phyloP scores from a whole-genome alignment of 2,888 invertebrate genomes.

The Agrochola litura region DNA sequence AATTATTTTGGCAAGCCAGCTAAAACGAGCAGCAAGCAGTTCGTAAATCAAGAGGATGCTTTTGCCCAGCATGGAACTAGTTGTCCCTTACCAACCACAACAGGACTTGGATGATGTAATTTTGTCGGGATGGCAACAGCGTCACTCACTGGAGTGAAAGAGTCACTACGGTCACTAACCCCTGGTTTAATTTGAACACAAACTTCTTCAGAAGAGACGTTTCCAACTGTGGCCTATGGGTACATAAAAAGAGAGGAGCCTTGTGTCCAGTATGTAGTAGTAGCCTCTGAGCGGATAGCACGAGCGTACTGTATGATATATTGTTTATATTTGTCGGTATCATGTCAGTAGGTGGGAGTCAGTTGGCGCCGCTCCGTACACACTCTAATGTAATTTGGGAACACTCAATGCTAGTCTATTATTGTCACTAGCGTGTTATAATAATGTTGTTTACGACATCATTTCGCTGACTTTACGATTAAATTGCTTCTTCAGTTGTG shows the following conservation, averaged over 20 bases:
- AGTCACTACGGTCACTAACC: constrained; percentile 45
- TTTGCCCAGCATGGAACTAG: background rate
- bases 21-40: background rate
- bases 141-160: constrained; percentile 53
- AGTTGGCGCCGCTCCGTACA: constrained; percentile 70
- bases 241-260: constrained; percentile 1
- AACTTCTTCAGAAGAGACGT: constrained; percentile 20
- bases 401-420: constrained; percentile 78
- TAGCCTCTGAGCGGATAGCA: constrained; percentile 1
- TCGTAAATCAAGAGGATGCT: background rate
- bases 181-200: constrained; percentile 32
- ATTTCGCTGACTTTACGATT: constrained; percentile 70
- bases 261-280: background rate
- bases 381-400: constrained; percentile 75
- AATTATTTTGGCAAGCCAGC: constrained; percentile 12
- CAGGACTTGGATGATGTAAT: constrained; percentile 43
- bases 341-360: constrained; percentile 65
- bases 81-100: constrained; percentile 25
- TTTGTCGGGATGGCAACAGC: constrained; percentile 42
- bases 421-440: constrained; percentile 73
- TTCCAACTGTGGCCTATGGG: background rate
- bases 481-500: constrained; percentile 47
- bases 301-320: constrained; percentile 43
- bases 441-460: constrained; percentile 72
- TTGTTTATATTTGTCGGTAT: constrained; percentile 50